Percentiles rank a stretch among this genome's conserved stretches.
Conservation (phyloP, 2,888 invertebrate genomes). For the Tachina grossa region DNA sequence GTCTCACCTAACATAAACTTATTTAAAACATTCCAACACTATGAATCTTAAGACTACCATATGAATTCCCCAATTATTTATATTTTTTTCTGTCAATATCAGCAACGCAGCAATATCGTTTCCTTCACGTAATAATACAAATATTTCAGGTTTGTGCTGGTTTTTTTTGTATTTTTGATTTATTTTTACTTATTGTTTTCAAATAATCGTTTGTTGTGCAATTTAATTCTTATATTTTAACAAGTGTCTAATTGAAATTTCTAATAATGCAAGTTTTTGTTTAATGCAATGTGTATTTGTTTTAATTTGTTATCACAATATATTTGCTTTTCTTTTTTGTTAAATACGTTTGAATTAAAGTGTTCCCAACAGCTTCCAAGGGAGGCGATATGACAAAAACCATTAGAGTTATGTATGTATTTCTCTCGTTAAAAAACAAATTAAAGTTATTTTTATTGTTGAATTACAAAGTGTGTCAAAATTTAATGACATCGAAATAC, state of each 20-base stretch:
- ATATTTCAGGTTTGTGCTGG: too few relatives aligned
- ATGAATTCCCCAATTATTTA: too few relatives aligned
- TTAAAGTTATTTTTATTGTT: background rate
- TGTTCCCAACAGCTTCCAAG: background rate
- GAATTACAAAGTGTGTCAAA: too few relatives aligned
- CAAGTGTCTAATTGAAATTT: slow-evolving; percentile 51
- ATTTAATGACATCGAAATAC: too few relatives aligned
- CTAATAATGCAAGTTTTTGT: slow-evolving; percentile 10
- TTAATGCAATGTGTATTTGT: slow-evolving; percentile 13
- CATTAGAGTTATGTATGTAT: too few relatives aligned
- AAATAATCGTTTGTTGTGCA: slow-evolving; percentile 6
- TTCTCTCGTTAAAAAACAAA: background rate
- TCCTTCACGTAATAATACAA: too few relatives aligned
- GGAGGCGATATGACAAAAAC: background rate
- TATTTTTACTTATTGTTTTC: background rate
- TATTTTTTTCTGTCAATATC: too few relatives aligned
- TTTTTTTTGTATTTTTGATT: too few relatives aligned
- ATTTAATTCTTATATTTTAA: slow-evolving; percentile 58
- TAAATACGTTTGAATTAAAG: background rate
- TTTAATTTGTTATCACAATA: slow-evolving; percentile 43
- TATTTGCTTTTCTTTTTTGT: slow-evolving; percentile 23
- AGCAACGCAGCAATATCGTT: too few relatives aligned
- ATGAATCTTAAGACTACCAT: too few relatives aligned
- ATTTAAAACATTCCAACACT: too few relatives aligned
- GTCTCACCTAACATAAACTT: too few relatives aligned